Evolutionary conservation across 2,888 invertebrate genomes (phyloP).

Genomic region (Hoplodrina ambigua): DNA sequence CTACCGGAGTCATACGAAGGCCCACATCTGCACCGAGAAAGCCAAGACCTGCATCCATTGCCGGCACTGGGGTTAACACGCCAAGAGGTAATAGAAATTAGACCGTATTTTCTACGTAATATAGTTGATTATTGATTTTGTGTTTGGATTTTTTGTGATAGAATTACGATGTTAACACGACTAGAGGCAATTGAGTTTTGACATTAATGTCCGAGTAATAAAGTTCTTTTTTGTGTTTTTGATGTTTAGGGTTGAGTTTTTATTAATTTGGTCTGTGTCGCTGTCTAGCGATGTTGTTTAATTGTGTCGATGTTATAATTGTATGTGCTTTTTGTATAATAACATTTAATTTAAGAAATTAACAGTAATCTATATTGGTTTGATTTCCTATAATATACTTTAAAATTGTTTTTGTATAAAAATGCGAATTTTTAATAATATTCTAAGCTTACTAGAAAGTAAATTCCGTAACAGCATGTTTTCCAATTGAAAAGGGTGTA

Average conservation of each 20-base stretch:
- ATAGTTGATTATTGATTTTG: conserved; percentile 1
- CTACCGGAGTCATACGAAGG: conserved; percentile 89
- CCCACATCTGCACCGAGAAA: conserved; percentile 92
- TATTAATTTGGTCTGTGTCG: conserved; percentile 35
- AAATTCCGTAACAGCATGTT: conserved; percentile 9
- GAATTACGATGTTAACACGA: conserved; percentile 88
- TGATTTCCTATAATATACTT: not conserved
- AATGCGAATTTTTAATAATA: not conserved
- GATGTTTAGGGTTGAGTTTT: conserved; percentile 24
- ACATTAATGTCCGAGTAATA: not conserved
- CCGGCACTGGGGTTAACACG: conserved; percentile 94
- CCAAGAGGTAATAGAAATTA: conserved; percentile 79
- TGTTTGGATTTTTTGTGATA: conserved; percentile 8
- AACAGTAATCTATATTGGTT: conserved; percentile 14
- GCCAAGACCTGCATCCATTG: conserved; percentile 92
- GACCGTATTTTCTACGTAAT: not conserved
- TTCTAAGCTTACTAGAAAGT: not conserved
- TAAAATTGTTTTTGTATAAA: not conserved
- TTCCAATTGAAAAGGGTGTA: not conserved
- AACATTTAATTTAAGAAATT: conserved; percentile 24
- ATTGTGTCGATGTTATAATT: conserved; percentile 48
- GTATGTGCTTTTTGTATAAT: conserved; percentile 48
- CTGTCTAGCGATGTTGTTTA: conserved; percentile 43
- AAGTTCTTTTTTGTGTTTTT: conserved; percentile 2
- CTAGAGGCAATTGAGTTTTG: conserved; percentile 74